phyloP scores from a whole-genome alignment of 2,113 vertebrate species.

The Sorex fumeus region DNA sequence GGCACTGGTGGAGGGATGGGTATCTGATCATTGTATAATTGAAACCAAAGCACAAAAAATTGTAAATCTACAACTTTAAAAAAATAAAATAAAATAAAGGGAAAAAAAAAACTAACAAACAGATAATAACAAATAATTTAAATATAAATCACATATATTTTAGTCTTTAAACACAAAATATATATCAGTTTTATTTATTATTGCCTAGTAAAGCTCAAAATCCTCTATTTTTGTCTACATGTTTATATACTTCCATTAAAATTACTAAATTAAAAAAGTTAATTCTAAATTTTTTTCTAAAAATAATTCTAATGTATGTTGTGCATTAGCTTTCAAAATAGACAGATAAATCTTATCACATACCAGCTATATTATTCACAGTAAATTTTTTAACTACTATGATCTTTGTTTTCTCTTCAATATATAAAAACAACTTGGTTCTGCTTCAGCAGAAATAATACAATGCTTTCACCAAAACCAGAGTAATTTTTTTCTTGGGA shows the following conservation, averaged over 20 bases:
- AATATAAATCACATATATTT: conserved; percentile 73
- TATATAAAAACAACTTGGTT: conserved; percentile 31
- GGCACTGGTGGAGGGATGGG: too few relatives aligned
- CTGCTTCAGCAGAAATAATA: not conserved
- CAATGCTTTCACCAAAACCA: not conserved
- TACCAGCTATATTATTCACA: not conserved
- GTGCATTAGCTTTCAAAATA: not conserved
- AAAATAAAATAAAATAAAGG: too few relatives aligned
- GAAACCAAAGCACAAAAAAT: too few relatives aligned
- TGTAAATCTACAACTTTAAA: too few relatives aligned
- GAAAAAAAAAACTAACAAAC: too few relatives aligned
- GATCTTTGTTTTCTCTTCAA: not conserved
- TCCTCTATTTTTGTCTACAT: conserved; percentile 23
- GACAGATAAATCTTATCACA: not conserved
- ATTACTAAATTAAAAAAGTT: not conserved
- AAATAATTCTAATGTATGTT: conserved; percentile 2
- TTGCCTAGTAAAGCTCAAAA: conserved; percentile 66
- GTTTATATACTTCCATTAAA: conserved; percentile 53
- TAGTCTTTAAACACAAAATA: conserved; percentile 32
- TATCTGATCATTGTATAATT: too few relatives aligned
- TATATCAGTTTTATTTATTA: conserved; percentile 52
- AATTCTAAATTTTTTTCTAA: too few relatives aligned
- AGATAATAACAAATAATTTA: conserved; percentile 69
- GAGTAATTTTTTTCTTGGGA: not conserved
- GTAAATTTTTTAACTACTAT: conserved; percentile 38